Evolutionary conservation across 2,797 vertebrate species (phyloP).

Genomic region (Nannoperca obscura): DNA sequence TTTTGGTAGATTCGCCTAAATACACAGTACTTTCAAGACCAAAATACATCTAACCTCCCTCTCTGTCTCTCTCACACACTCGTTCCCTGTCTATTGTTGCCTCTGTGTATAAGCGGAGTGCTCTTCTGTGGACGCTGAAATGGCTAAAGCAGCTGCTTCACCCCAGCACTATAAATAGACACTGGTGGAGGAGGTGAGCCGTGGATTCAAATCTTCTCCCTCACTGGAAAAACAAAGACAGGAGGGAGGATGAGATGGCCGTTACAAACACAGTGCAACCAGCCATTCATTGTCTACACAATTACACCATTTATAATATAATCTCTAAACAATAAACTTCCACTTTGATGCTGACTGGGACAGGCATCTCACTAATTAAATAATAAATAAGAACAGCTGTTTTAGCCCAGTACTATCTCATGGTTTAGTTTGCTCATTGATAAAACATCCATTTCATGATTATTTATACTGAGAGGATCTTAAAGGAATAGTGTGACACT

Average conservation of each 20-base stretch:
- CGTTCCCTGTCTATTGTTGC: slow-evolving; percentile 40
- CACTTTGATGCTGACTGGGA: neutral
- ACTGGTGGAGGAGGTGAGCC: slow-evolving; percentile 62
- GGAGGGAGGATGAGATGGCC: slow-evolving; percentile 29
- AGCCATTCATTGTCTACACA: slow-evolving; percentile 5
- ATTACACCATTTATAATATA: neutral
- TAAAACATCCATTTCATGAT: neutral
- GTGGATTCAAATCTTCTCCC: slow-evolving; percentile 72
- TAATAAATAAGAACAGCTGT: slow-evolving; percentile 25
- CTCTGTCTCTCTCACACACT: neutral
- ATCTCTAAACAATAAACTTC: neutral
- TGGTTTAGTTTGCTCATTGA: neutral
- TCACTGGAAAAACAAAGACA: slow-evolving; percentile 54
- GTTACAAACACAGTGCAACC: slow-evolving; percentile 36
- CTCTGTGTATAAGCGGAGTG: slow-evolving; percentile 50
- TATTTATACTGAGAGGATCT: neutral
- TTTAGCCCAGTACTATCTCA: slow-evolving; percentile 10
- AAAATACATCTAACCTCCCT: neutral
- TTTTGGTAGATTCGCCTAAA: neutral
- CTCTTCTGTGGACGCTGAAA: slow-evolving; percentile 71
- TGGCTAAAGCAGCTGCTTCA: slow-evolving; percentile 78
- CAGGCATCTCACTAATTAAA: slow-evolving; percentile 1
- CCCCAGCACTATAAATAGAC: slow-evolving; percentile 81
- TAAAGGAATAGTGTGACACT: slow-evolving; percentile 8
- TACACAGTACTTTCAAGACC: slow-evolving; percentile 6